Evolutionary conservation across 1,140 invertebrate species (phyloP).

Genomic region (Apocrypta bakeri): DNA sequence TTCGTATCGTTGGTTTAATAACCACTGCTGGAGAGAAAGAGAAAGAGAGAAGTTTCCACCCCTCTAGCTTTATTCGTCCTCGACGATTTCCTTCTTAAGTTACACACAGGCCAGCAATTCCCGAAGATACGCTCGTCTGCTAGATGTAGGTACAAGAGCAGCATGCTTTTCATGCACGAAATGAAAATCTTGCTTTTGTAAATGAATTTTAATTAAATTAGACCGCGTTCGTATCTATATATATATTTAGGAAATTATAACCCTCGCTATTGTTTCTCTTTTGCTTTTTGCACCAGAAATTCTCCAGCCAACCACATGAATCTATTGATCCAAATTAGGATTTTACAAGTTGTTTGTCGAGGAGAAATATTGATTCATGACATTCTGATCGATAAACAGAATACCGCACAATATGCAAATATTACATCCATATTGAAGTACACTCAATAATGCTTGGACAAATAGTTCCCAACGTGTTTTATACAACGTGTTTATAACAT

Average conservation of each 20-base stretch:
- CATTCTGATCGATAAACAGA: no score
- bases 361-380: no score
- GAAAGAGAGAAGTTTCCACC: neutral
- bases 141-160: neutral
- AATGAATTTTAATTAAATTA: constrained; percentile 39
- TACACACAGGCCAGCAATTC: constrained; percentile 32
- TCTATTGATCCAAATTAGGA: no score
- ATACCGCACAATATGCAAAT: no score
- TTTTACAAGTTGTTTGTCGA: no score
- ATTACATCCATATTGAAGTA: no score
- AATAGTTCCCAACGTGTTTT: neutral
- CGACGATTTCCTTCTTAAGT: constrained; percentile 52
- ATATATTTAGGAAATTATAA: no score
- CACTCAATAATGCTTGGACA: neutral
- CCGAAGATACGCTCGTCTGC: neutral
- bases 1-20: constrained; percentile 62
- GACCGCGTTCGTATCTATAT: no score
- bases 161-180: neutral
- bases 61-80: constrained; percentile 56
- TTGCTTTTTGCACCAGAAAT: no score
- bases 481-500: constrained; percentile 35
- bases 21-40: constrained; percentile 53
- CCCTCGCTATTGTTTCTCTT: no score
- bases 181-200: constrained; percentile 16
- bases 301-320: no score